A percentile compares a stretch with the other conserved stretches of the same genome.
phyloP scores from a whole-genome alignment of 2,797 vertebrate species.

The Acipenser transmontanus region DNA sequence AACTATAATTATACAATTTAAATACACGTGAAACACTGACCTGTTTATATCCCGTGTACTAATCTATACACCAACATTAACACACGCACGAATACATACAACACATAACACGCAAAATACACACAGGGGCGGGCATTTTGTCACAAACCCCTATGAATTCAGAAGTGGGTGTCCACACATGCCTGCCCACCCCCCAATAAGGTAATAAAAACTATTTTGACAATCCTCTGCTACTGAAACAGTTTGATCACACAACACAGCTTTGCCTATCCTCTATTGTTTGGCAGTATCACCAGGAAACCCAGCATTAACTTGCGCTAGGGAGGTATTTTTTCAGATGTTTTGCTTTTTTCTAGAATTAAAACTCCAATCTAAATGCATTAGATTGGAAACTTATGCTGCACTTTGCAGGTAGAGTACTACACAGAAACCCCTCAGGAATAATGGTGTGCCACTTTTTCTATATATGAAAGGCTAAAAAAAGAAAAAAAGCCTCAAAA shows the following conservation, averaged over 20 bases:
- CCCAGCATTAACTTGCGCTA: neutral
- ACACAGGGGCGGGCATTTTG: too few species aligned
- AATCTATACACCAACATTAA: too few species aligned
- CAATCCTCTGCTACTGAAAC: neutral
- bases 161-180: too few species aligned
- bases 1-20: too few species aligned
- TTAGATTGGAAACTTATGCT: constrained; percentile 19
- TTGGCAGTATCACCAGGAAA: constrained; percentile 1
- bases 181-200: too few species aligned
- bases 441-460: constrained; percentile 42
- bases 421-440: constrained; percentile 41
- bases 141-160: too few species aligned
- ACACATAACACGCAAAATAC: too few species aligned
- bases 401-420: constrained; percentile 28
- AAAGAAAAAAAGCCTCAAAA: constrained; percentile 23
- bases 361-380: constrained; percentile 15
- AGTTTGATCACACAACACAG: neutral
- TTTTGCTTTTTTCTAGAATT: constrained; percentile 7
- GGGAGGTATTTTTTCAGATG: constrained; percentile 4
- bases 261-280: constrained; percentile 10
- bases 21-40: too few species aligned
- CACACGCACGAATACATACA: too few species aligned
- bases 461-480: constrained; percentile 28
- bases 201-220: too few species aligned
- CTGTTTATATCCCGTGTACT: too few species aligned